Evolutionary conservation across 2,888 invertebrate species (phyloP), one percentile per base, ranked within the genome.

Genomic region (Diadegma fenestrale): DNA sequence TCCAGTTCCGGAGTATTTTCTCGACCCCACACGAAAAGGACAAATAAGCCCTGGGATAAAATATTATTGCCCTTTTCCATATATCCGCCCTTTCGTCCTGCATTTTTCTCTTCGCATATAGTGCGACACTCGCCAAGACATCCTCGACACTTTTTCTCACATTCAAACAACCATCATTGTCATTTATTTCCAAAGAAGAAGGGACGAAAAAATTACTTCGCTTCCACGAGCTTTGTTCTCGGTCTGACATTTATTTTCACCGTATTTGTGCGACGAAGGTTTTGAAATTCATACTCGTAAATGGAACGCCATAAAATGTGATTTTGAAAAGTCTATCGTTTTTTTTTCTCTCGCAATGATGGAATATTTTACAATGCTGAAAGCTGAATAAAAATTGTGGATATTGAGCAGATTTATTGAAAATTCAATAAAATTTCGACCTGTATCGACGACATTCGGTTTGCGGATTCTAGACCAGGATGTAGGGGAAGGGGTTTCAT

Each of bases 31-130:
- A 61, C 37, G 22, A 41, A 79, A 79, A 41, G 63, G 68, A 77
- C 71, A 84, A 85, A 85, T 73, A 78, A 78, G 22, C 26, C 61
- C 58, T 68, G 14, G 69, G 41, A 43, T 69, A 37, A 71, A 79
- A 66, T 79, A 79, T 71, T 69, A 78, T 69, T 58, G 69, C 58
- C 68, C 78, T 58, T 58, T 45, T 58, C 33, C 68, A 22, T 68
- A 33, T 68, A 37, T 51, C n/a, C 26, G n/a, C 33, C 19, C 22
- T 64, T 10, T 22, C 33, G 10, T 8, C 22, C 10, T 14, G 19
- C 33, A n/a, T 43, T 30, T 48, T 61, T 17, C 10, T 45, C 45
- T 19, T 6, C 4, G 37, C 14, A 17, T 43, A 41, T 8, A 43
- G 48, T 22, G n/a, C n/a, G 63, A 30, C 45, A 75, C 45, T 58